These are phyloP conservation scores for Blastobasis lacticolella DNA, from an alignment of 2,888 invertebrate genomes.

Conservation along the genomic window DNA sequence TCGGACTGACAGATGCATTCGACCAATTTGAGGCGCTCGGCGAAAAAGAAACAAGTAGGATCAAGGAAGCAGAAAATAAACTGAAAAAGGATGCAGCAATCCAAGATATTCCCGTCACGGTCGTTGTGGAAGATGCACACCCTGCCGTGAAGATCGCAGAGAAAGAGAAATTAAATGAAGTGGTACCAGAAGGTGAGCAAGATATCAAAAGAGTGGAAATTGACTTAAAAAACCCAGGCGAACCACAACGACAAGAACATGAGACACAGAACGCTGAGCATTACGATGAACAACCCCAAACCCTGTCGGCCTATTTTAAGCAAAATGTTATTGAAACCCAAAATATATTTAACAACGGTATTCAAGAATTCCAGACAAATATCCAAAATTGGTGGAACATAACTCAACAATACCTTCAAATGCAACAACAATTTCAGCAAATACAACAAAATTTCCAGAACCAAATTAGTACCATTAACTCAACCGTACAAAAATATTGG, in stretches of 20 bases:
- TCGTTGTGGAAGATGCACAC: slow-evolving; percentile 36
- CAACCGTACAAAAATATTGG: slow-evolving; percentile 33
- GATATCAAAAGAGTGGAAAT: slow-evolving; percentile 39
- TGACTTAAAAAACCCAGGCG: slow-evolving; percentile 52
- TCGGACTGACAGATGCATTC: slow-evolving; percentile 9
- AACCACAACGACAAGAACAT: slow-evolving; percentile 57
- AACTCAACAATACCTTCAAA: slow-evolving; percentile 33
- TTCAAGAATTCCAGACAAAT: slow-evolving; percentile 38
- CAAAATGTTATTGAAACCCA: slow-evolving; percentile 1
- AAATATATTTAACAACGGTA: slow-evolving; percentile 25
- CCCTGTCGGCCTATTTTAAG: slow-evolving; percentile 12
- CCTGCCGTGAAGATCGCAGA: slow-evolving; percentile 23
- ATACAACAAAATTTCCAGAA: slow-evolving; percentile 37
- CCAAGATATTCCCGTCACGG: slow-evolving; percentile 45
- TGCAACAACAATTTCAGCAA: slow-evolving; percentile 39
- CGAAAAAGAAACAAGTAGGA: slow-evolving; percentile 25
- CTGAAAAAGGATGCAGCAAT: slow-evolving; percentile 27
- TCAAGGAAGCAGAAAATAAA: slow-evolving; percentile 41
- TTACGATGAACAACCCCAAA: slow-evolving; percentile 31
- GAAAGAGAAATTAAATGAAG: slow-evolving; percentile 26
- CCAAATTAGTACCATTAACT: slow-evolving; percentile 45
- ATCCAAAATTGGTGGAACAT: slow-evolving; percentile 37
- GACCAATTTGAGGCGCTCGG: slow-evolving; percentile 37
- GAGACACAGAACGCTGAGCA: slow-evolving; percentile 56
- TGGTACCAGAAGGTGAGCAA: slow-evolving; percentile 20